These are phyloP conservation scores for Agonum fuliginosum DNA, from an alignment of 2,888 invertebrate genomes.

Conservation along the genomic window DNA sequence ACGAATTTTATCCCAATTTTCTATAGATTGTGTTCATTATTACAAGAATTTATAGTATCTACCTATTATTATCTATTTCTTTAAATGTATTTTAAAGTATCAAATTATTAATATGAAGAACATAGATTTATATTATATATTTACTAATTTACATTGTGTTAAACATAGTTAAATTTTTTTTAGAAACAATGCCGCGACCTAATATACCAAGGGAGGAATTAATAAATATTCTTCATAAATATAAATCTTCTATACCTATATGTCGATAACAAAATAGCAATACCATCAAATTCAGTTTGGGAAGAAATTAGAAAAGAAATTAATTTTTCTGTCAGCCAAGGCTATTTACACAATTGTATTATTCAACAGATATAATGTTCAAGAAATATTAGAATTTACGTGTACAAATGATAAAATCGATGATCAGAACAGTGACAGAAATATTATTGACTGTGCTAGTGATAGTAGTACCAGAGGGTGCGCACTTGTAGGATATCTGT, in stretches of 20 bases:
- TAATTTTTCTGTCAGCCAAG: constrained; percentile 7
- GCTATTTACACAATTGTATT: constrained; percentile 21
- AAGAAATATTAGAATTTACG: background rate
- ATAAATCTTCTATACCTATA: background rate
- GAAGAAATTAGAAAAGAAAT: constrained; percentile 21
- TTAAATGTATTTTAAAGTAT: too few species aligned
- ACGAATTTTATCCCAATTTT: too few species aligned
- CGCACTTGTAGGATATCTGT: too few species aligned
- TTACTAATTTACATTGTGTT: too few species aligned
- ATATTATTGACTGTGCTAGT: background rate
- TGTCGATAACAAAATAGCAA: constrained; percentile 14
- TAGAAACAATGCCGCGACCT: background rate
- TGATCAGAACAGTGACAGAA: background rate
- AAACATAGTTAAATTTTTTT: background rate
- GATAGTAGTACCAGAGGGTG: too few species aligned
- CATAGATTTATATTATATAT: too few species aligned
- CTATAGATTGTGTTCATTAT: too few species aligned
- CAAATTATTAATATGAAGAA: too few species aligned
- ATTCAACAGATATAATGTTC: constrained; percentile 16
- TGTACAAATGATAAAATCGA: background rate
- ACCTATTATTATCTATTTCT: too few species aligned
- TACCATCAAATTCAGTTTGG: constrained; percentile 18
- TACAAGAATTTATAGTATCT: too few species aligned
- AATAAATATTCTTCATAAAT: constrained; percentile 7
- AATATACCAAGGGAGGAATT: background rate